These are phyloP conservation scores for Biston stratarius DNA, from an alignment of 2,888 invertebrate genomes.

Conservation along the genomic window DNA sequence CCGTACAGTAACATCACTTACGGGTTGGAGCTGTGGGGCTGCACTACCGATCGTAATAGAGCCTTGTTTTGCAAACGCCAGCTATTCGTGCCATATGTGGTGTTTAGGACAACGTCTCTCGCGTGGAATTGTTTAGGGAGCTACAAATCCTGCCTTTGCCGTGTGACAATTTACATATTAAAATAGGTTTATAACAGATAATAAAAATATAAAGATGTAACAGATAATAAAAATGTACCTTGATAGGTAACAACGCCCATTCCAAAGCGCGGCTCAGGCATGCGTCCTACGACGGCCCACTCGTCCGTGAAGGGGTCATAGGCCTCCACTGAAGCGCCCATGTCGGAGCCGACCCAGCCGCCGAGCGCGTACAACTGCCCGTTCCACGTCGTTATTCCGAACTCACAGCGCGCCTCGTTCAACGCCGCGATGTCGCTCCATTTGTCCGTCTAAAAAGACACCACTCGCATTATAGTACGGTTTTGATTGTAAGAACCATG, in stretches of 20 bases:
- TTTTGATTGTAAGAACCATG: too few relatives aligned
- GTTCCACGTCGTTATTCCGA: constrained; percentile 94
- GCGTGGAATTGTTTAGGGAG: too few relatives aligned
- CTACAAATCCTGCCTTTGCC: too few relatives aligned
- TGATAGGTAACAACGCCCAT: constrained; percentile 96
- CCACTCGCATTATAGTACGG: neutral
- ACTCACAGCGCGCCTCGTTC: constrained; percentile 95
- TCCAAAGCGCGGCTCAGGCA: constrained; percentile 95
- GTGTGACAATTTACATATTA: too few relatives aligned
- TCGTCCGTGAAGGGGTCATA: constrained; percentile 93
- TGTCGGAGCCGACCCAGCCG: constrained; percentile 97
- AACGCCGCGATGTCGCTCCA: constrained; percentile 89
- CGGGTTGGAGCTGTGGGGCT: too few relatives aligned
- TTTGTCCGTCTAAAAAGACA: constrained; percentile 75
- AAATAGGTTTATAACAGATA: too few relatives aligned
- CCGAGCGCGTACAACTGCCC: constrained; percentile 95
- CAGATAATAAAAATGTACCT: constrained; percentile 83
- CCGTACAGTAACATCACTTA: too few relatives aligned
- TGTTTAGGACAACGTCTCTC: too few relatives aligned
- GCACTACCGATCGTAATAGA: too few relatives aligned
- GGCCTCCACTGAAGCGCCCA: constrained; percentile 95
- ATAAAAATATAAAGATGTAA: too few relatives aligned
- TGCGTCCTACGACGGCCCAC: constrained; percentile 92
- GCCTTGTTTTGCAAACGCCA: too few relatives aligned
- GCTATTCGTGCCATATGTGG: too few relatives aligned